These are phyloP conservation scores for Decapterus maruadsi DNA, from an alignment of 2,797 vertebrate genomes.

Conservation along the genomic window DNA sequence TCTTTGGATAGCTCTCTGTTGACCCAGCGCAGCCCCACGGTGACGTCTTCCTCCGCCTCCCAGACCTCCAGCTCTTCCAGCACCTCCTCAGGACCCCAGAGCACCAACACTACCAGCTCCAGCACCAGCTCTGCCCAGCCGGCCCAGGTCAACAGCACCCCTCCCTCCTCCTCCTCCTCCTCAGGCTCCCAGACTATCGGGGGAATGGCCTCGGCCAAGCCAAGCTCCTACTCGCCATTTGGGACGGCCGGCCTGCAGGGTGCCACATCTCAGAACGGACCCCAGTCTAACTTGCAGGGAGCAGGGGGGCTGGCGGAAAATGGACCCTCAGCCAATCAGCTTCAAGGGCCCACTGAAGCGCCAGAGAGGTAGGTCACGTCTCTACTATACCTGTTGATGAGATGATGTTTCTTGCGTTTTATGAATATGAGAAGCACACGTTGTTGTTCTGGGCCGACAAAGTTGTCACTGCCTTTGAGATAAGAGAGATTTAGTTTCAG, in stretches of 20 bases:
- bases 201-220: constrained; percentile 89
- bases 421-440: background rate
- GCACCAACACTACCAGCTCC: constrained; percentile 80
- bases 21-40: constrained; percentile 90
- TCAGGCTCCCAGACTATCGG: constrained; percentile 81
- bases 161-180: constrained; percentile 85
- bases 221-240: constrained; percentile 91
- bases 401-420: background rate
- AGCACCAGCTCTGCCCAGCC: constrained; percentile 86
- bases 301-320: constrained; percentile 85
- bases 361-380: constrained; percentile 90
- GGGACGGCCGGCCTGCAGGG: constrained; percentile 83
- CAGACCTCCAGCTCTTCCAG: constrained; percentile 80
- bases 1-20: constrained; percentile 94
- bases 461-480: background rate
- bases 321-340: constrained; percentile 81
- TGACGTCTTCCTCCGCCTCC: constrained; percentile 82
- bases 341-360: constrained; percentile 85
- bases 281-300: constrained; percentile 86
- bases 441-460: background rate
- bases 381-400: background rate
- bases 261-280: constrained; percentile 85
- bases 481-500: background rate
- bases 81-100: constrained; percentile 85
- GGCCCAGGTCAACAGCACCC: constrained; percentile 85